These are phyloP conservation scores for Oenanthe melanoleuca DNA, from an alignment of 2,113 vertebrate genomes.

Conservation along the genomic window DNA sequence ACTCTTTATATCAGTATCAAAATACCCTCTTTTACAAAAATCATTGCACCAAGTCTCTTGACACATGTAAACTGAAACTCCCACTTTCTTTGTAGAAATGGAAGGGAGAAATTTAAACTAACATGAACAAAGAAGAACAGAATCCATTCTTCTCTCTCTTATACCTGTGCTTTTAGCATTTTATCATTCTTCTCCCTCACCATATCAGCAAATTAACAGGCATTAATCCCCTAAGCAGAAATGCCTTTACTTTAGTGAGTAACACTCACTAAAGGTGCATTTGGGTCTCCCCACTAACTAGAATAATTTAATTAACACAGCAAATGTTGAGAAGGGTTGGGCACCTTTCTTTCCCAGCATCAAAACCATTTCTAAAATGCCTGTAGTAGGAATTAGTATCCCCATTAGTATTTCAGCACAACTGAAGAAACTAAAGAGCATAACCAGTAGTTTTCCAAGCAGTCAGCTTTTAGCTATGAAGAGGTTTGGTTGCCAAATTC, in stretches of 20 bases:
- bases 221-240: not conserved
- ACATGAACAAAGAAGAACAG: not conserved
- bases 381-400: not conserved
- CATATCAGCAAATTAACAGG: not conserved
- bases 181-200: not conserved
- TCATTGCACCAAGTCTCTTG: accelerated
- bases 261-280: not conserved
- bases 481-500: not conserved
- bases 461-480: not conserved
- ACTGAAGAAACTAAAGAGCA: not conserved
- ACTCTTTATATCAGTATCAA: not conserved
- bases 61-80: not conserved
- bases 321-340: not conserved
- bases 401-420: not conserved
- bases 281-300: not conserved
- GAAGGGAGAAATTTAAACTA: not conserved
- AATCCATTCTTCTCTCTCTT: not conserved
- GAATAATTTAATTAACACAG: not conserved
- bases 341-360: not conserved
- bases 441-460: not conserved
- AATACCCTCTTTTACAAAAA: not conserved
- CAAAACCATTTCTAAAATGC: not conserved
- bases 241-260: not conserved
- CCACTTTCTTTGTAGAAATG: not conserved
- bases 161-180: not conserved